A percentile compares a stretch with the other conserved stretches of the same genome.
Conservation (phyloP, 2,797 vertebrate species). For the Typhlichthys eigenmanni region DNA sequence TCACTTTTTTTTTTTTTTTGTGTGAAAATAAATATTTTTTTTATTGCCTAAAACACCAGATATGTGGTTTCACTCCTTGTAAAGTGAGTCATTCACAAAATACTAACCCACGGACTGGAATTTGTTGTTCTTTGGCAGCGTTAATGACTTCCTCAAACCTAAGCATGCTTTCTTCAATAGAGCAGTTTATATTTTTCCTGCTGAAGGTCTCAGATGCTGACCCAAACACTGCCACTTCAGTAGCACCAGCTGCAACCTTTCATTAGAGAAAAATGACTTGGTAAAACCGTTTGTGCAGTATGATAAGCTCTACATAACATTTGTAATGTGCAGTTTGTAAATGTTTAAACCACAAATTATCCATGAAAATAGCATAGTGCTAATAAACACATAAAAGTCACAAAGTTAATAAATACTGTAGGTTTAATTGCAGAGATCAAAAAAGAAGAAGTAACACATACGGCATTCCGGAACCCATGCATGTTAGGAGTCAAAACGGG, state of each 20-base stretch:
- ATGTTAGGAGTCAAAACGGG: conserved; percentile 93
- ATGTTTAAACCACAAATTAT: conserved; percentile 22
- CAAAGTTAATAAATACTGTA: conserved; percentile 14
- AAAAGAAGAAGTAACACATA: conserved; percentile 70
- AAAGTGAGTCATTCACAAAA: conserved; percentile 16
- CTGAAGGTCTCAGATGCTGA: conserved; percentile 93
- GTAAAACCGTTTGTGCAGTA: conserved; percentile 24
- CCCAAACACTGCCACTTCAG: conserved; percentile 92
- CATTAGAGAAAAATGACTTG: conserved; percentile 49
- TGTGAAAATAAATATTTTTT: conserved; percentile 9
- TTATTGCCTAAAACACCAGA: conserved; percentile 9
- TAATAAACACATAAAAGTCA: conserved; percentile 32
- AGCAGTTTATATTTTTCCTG: conserved; percentile 93
- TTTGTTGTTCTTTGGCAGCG: conserved; percentile 80
- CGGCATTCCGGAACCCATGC: conserved; percentile 89
- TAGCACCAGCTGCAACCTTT: conserved; percentile 90
- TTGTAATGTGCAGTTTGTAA: not conserved
- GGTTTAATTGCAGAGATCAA: conserved; percentile 3
- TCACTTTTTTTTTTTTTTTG: conserved; percentile 11
- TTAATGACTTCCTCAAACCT: conserved; percentile 88
- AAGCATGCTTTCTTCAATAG: conserved; percentile 91
- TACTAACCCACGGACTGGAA: conserved; percentile 90
- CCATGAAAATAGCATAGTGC: conserved; percentile 7
- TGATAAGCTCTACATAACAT: not conserved
- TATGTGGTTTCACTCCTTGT: conserved; percentile 33